phyloP scores from a whole-genome alignment of 2,888 invertebrate species.

The Pterostichus madidus region DNA sequence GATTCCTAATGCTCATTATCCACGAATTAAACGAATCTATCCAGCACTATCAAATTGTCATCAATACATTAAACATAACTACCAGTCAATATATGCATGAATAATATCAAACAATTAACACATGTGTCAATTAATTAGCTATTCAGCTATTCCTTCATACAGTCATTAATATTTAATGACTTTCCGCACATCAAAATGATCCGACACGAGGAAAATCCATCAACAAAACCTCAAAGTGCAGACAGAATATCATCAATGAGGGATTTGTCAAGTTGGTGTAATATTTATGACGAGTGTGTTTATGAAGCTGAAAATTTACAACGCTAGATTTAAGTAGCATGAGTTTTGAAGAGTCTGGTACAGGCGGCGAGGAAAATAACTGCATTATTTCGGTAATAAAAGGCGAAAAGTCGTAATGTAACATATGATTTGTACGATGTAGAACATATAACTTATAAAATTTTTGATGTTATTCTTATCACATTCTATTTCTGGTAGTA shows the following conservation, averaged over 20 bases:
- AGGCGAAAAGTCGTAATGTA: background rate
- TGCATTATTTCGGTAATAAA: slow-evolving; percentile 16
- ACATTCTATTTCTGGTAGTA: background rate
- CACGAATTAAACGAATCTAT: background rate
- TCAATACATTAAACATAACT: background rate
- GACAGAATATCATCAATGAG: slow-evolving; percentile 3
- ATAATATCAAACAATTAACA: slow-evolving; percentile 10
- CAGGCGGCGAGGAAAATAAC: background rate
- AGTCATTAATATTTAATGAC: slow-evolving; percentile 10
- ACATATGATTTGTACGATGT: background rate
- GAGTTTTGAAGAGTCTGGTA: background rate
- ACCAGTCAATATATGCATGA: background rate
- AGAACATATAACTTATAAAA: slow-evolving; percentile 6
- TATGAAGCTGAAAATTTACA: background rate
- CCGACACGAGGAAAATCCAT: background rate
- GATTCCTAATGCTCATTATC: background rate
- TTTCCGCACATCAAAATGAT: slow-evolving; percentile 8
- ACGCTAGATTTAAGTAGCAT: background rate
- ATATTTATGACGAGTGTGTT: background rate
- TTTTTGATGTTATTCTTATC: background rate
- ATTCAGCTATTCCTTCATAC: slow-evolving; percentile 9
- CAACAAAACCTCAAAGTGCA: slow-evolving; percentile 9
- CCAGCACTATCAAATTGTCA: background rate
- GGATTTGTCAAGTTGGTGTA: slow-evolving; percentile 7
- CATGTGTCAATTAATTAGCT: slow-evolving; percentile 16